phyloP scores from a whole-genome alignment of 53 echinoderm and acorn worm species.

The Crossaster papposus region DNA sequence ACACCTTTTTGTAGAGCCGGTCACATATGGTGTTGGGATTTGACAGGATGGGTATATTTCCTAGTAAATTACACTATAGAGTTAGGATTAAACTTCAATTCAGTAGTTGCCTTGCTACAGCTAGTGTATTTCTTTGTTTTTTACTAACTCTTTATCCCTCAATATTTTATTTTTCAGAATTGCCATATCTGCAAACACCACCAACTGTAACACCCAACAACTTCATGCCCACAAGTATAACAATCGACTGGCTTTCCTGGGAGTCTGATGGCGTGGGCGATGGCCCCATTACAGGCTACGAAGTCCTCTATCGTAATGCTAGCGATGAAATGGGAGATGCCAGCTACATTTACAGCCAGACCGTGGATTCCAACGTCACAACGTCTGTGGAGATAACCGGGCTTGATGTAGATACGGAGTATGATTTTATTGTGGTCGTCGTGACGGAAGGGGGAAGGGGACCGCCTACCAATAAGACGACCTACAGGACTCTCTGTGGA shows the following conservation, averaged over 20 bases:
- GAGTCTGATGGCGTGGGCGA: constrained; percentile 21
- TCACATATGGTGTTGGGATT: no score
- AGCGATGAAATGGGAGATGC: constrained; percentile 1
- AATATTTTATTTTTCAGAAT: background rate
- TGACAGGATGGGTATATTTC: no score
- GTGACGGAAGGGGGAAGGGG: constrained; percentile 36
- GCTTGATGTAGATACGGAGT: constrained; percentile 20
- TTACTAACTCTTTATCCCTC: no score
- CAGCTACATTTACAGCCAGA: background rate
- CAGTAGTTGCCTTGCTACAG: no score
- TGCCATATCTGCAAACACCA: constrained; percentile 18
- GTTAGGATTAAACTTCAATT: no score
- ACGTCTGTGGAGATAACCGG: background rate
- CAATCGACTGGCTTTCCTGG: background rate
- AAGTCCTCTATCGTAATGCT: constrained; percentile 14
- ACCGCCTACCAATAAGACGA: constrained; percentile 13
- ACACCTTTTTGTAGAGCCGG: no score
- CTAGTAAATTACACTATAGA: no score
- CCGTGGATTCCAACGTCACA: constrained; percentile 22
- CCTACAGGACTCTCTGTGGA: constrained; percentile 8
- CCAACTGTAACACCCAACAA: background rate
- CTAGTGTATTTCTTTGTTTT: no score
- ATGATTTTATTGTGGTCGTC: constrained; percentile 42
- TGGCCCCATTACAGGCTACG: constrained; percentile 12
- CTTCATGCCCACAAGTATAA: background rate